Percentiles rank a stretch among this genome's conserved stretches.
Evolutionary conservation across 2,888 invertebrate genomes (phyloP).

Genomic region (Gasteruption jaculator): DNA sequence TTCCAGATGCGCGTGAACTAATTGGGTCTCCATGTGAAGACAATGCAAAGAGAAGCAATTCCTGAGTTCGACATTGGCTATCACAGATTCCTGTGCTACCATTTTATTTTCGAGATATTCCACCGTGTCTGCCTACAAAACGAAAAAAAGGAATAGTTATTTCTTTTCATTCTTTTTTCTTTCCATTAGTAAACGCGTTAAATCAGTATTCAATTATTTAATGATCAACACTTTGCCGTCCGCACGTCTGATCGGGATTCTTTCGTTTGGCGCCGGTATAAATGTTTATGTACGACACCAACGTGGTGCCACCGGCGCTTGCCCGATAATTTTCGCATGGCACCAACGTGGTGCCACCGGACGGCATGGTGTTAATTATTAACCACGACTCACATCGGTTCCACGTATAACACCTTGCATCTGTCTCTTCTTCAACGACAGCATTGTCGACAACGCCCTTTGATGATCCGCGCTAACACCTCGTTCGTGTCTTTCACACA

Average conservation of each 20-base stretch:
- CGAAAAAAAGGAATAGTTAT: slow-evolving; percentile 15
- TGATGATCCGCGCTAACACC: slow-evolving; percentile 63
- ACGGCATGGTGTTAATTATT: too few relatives aligned
- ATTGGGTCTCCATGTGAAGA: slow-evolving; percentile 61
- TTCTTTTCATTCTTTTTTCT: background rate
- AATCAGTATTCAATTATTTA: background rate
- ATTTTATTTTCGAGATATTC: slow-evolving; percentile 60
- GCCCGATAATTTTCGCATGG: too few relatives aligned
- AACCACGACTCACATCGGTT: slow-evolving; percentile 54
- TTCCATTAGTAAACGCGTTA: background rate
- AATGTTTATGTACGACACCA: too few relatives aligned
- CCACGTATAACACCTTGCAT: slow-evolving; percentile 62
- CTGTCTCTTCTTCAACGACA: slow-evolving; percentile 60
- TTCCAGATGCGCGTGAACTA: slow-evolving; percentile 60
- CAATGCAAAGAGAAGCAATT: slow-evolving; percentile 62
- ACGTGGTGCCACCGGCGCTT: too few relatives aligned
- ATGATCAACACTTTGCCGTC: too few relatives aligned
- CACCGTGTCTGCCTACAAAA: slow-evolving; percentile 57
- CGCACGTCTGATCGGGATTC: too few relatives aligned
- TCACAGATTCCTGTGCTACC: slow-evolving; percentile 61
- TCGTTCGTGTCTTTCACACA: slow-evolving; percentile 61
- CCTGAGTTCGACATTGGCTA: slow-evolving; percentile 59
- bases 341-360: too few relatives aligned
- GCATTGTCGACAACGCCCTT: slow-evolving; percentile 59
- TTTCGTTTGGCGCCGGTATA: too few relatives aligned